These are phyloP conservation scores for Palythoa grandiflora DNA, from an alignment of 92 coral and sea anemone genomes.

Conservation along the genomic window DNA sequence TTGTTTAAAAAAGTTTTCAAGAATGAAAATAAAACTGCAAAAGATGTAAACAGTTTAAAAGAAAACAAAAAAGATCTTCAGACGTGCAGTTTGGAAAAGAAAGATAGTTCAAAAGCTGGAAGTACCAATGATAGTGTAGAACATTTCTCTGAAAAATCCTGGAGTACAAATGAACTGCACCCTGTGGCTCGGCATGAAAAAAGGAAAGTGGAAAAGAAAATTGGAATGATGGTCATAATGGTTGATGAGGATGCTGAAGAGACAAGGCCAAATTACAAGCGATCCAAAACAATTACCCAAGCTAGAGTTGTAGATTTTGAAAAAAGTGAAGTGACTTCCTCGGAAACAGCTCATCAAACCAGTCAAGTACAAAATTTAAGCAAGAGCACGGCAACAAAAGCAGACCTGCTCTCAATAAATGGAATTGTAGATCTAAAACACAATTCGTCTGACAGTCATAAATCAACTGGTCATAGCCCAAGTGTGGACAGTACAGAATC, in stretches of 20 bases:
- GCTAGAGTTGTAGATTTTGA: slow-evolving; percentile 31
- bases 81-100: background rate
- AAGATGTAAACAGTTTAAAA: slow-evolving; percentile 1
- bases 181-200: slow-evolving; percentile 47
- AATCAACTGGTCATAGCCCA: background rate
- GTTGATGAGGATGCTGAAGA: slow-evolving; percentile 47
- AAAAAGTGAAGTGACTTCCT: background rate
- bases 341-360: background rate
- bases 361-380: background rate
- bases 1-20: slow-evolving; percentile 31
- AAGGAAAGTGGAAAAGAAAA: slow-evolving; percentile 46
- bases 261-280: background rate
- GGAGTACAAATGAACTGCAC: slow-evolving; percentile 21
- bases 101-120: slow-evolving; percentile 31
- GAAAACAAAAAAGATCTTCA: slow-evolving; percentile 22
- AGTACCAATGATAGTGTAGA: background rate
- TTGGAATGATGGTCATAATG: slow-evolving; percentile 62
- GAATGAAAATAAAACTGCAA: slow-evolving; percentile 30
- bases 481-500: background rate
- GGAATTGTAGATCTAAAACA: background rate
- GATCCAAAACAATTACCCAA: background rate
- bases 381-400: background rate
- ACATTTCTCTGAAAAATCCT: background rate
- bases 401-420: background rate
- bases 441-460: background rate